Base-by-base conservation (phyloP, 2,113 vertebrate species). In the Sitta europaea region DNA sequence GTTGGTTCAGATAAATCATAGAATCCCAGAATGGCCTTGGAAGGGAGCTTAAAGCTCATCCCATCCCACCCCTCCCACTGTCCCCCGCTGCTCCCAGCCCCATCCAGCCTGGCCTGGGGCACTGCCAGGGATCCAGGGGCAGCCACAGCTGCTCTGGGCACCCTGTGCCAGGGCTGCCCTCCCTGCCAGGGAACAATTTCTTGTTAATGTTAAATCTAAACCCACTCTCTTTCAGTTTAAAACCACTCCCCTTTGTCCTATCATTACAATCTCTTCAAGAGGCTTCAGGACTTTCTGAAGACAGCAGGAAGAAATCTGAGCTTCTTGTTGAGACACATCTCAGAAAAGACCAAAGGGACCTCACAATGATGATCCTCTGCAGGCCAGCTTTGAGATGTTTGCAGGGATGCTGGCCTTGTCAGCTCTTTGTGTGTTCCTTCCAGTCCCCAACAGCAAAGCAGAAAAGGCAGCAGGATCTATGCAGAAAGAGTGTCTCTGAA, bases 51-150 rank as follows among this genome's bases (percentile, higher is more conserved):
- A 27, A 53, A 55, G 10, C 4, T 19, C 47, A 11, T 42, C n/a
- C 2, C 5, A 2, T 48, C 8, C n/a, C 6, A 27, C 1, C 28
- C 9, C 18, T 75, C 0, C 29, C 47, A 27, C 40, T 23, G 0
- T 22, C 4, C n/a, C 78, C 61, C 29, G 14, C 0, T 35, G 3
- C 20, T 75, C 47, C 61, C 6, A 66, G 45, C 45, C 53, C 24
- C 0, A 0, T 38, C 68, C 20, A 54, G 0, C 21, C 47, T 48
- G 47, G 54, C 40, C 78, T 75, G 68, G 87, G 27, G 0, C 22
- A 62, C 25, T 90, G 0, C 10, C 55, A 70, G 54, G 62, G 62
- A 40, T 82, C n/a, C n/a, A n/a, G 70, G 28, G 4, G 11, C 29
- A 81, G 19, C 28, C 61, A 18, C 68, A 81, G 45, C 53, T 59